These are phyloP conservation scores for Chloroceryle aenea DNA, from an alignment of 2,113 vertebrate species.

Conservation along the genomic window DNA sequence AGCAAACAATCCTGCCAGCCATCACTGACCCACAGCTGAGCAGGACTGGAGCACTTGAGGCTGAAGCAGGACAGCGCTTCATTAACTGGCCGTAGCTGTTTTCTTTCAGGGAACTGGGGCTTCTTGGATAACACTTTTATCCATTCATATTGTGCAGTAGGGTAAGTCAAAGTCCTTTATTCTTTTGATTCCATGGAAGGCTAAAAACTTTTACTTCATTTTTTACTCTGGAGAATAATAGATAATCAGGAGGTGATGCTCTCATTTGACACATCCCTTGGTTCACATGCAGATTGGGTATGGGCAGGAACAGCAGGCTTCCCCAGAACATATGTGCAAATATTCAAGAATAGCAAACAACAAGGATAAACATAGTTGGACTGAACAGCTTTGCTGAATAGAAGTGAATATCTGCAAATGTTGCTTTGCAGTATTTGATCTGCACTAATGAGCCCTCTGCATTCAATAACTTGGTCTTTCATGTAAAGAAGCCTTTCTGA, in stretches of 20 bases:
- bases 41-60: neutral
- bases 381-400: neutral
- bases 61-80: neutral
- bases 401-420: neutral
- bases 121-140: neutral
- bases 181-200: neutral
- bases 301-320: slow-evolving; percentile 52
- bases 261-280: neutral
- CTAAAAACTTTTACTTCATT: neutral
- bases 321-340: slow-evolving; percentile 65
- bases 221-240: slow-evolving; percentile 25
- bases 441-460: neutral
- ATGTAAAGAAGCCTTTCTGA: neutral
- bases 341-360: slow-evolving; percentile 61
- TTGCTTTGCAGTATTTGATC: slow-evolving; percentile 29
- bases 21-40: neutral
- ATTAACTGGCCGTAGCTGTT: neutral
- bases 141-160: neutral
- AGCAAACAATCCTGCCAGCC: neutral
- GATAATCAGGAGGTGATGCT: neutral
- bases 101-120: neutral
- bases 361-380: slow-evolving; percentile 52
- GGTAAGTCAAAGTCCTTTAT: neutral
- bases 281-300: neutral
- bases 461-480: neutral